Base-by-base conservation (phyloP, 2,113 vertebrate genomes). In the Montifringilla adamsi region DNA sequence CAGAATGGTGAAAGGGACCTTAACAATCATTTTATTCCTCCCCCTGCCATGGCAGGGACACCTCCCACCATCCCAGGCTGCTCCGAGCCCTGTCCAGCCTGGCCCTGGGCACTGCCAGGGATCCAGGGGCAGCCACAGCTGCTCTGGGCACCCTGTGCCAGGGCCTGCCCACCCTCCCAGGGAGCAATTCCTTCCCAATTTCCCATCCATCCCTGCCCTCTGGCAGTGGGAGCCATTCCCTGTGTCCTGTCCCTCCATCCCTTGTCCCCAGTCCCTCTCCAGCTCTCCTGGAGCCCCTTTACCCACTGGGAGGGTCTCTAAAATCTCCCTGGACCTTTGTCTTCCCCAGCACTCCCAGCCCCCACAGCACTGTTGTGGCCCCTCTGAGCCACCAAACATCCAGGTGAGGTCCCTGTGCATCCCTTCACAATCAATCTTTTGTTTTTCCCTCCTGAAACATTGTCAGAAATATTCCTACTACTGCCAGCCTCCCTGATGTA, bases 291-390 rank as follows among this genome's bases (percentile, higher is more conserved):
- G 17, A 83, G 21, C 21, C 11, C 7, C 1, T 46, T 55, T 4
- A 55, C 39, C 24, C 23, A 0, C 23, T n/a, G 23, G 3, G 2
- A 74, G 19, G 20, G 16, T 1, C 26, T 35, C 30, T 35, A 1
- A 53, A 3, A 0, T 60, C 10, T 60, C 24, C 20, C 28, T 41
- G 41, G 55, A 35, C 0, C 15, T 11, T 47, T 41, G 14, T 39
- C 6, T n/a, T 75, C 9, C 39, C 17, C 53, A 75, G 60, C 33
- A 8, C 27, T 52, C 33, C 33, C 87, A 82, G 24, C 39, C 4
- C 18, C 19, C 2, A 2, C 0, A 39, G 24, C 20, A 30, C 9
- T 1, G 2, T 18, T 20, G 28, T 75, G 37, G 16, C 33, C 12
- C 12, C 22, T 21, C 2, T 10, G 39, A 90, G 24, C n/a, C 52